Percentiles rank a stretch among this genome's conserved stretches.
Conservation (phyloP, 2,888 invertebrate species). For the Macrosiphum euphorbiae region DNA sequence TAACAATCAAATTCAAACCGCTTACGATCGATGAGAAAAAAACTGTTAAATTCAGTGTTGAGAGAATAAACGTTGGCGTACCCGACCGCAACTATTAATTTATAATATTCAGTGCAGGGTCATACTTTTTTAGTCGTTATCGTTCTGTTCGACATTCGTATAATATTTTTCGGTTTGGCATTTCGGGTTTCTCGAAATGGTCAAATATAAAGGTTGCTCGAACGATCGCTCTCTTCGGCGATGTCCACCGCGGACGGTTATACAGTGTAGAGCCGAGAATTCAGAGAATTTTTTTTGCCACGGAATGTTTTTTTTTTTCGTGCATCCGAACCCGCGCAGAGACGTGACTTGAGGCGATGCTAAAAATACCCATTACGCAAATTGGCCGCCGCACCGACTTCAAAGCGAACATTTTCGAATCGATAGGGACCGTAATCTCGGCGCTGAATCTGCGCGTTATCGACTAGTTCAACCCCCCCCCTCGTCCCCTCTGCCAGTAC, state of each 20-base stretch:
- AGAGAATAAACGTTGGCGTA: neutral
- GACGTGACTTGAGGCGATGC: neutral
- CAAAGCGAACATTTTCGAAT: neutral
- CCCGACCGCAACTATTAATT: neutral
- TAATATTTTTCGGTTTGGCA: neutral
- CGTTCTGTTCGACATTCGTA: neutral
- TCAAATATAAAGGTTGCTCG: neutral
- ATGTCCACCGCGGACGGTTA: neutral
- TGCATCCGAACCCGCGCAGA: neutral
- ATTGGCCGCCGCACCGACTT: neutral
- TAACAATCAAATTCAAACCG: neutral
- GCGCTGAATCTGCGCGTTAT: constrained; percentile 12
- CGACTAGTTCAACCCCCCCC: neutral
- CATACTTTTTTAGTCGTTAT: neutral
- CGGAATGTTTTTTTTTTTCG: neutral
- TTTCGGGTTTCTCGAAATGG: neutral
- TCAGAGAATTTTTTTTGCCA: neutral
- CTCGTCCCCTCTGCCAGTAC: neutral
- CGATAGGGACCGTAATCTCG: neutral
- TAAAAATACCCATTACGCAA: constrained; percentile 13
- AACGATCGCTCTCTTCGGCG: neutral
- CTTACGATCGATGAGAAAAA: neutral
- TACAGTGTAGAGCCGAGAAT: neutral
- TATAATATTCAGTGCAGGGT: neutral
- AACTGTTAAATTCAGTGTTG: neutral